Base-by-base conservation (phyloP, 2,113 vertebrate species). In the Macquaria ambigua region DNA sequence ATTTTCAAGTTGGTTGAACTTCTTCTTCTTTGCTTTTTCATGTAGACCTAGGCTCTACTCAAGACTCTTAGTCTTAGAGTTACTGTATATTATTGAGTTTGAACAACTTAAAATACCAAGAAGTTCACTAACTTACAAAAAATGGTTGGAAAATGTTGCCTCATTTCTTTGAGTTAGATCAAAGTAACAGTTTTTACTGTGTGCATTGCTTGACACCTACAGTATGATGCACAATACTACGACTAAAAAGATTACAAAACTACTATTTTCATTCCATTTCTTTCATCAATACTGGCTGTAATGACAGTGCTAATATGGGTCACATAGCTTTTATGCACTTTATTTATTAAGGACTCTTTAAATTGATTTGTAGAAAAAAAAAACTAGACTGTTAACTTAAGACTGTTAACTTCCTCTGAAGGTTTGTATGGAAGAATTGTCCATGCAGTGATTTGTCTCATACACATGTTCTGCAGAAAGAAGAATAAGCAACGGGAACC, bases 391-490 rank as follows among this genome's bases (percentile, higher is more conserved):
- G 59, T 58, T 70, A 73, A 64, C 18, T 63, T 48, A 20, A 53
- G 7, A 61, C 37, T n/a, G 59, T 58, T 70, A 73, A 64, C 18
- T 63, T 48, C 15, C 87, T 93, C 70, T 77, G 62, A 88, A 78
- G 37, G 77, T 16, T 48, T 48, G 11, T 5, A 16, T 81, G 53
- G 69, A 43, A 18, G 62, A 83, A 62, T 34, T 64, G 74, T 81
- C 91, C 67, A 74, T 81, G 71, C 74, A 89, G 59, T 74, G 85
- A 76, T 90, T 83, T 66, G 58, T 74, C 64, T 84, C 66, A 77
- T 82, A 73, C 28, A 63, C 16, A 78, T 81, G 66, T 75, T 88
- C 72, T 84, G 73, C 28, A 46, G 58, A 76, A n/a, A 72, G 70
- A 68, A 61, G 41, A 85, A 74, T 73, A 70, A 52, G 31, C 50